Percentiles rank a stretch among this genome's conserved stretches.
These are phyloP conservation scores for Aphelinus atriplicis DNA, from an alignment of 1,140 invertebrate species.

Conservation along the genomic window DNA sequence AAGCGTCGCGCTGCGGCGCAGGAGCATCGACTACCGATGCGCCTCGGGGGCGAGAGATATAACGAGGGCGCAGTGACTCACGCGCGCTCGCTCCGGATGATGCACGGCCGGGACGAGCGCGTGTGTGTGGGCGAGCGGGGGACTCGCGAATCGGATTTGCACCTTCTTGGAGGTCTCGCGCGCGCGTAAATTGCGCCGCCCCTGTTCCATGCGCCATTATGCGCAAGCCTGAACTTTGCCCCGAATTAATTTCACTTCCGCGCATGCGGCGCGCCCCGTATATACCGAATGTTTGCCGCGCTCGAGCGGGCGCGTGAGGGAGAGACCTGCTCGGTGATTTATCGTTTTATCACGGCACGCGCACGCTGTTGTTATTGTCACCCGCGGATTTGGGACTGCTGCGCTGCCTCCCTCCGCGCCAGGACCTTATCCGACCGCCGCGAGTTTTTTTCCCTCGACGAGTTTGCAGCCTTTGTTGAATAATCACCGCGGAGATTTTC, in stretches of 20 bases:
- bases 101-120: conserved; percentile 48
- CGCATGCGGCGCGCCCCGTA: background rate
- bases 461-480: too few species aligned
- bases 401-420: too few species aligned
- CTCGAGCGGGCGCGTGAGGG: too few species aligned
- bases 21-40: background rate
- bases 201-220: conserved; percentile 16
- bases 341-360: conserved; percentile 29
- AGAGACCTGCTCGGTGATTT: conserved; percentile 29
- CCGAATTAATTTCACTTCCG: conserved; percentile 40
- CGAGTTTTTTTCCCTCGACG: too few species aligned
- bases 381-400: too few species aligned
- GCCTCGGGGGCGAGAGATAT: conserved; percentile 42
- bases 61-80: conserved; percentile 51
- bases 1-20: too few species aligned
- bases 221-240: conserved; percentile 2
- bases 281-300: too few species aligned
- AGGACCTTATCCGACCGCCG: too few species aligned
- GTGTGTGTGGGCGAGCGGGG: conserved; percentile 1
- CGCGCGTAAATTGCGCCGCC: conserved; percentile 24
- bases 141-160: conserved; percentile 41
- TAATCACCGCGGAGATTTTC: too few species aligned
- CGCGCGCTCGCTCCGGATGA: conserved; percentile 53
- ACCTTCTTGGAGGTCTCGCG: conserved; percentile 2
- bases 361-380: background rate